These are phyloP conservation scores for Chaetogeoica ovagalla DNA, from an alignment of 2,888 invertebrate genomes.

Conservation along the genomic window DNA sequence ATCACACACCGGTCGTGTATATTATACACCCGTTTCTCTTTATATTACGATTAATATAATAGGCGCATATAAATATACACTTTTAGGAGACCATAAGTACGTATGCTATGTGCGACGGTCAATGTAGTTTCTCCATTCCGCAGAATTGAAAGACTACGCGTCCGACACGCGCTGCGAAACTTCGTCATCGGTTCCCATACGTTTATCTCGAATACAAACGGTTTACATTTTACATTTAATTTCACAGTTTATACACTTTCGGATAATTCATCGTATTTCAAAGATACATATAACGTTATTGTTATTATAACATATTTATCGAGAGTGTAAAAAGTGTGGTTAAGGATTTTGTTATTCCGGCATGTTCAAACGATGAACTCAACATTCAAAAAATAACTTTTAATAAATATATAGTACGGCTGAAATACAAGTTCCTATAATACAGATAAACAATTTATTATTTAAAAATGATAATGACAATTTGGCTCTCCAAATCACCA, in stretches of 20 bases:
- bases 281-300: background rate
- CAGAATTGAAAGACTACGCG: background rate
- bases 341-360: slow-evolving; percentile 5
- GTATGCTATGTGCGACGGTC: too few relatives aligned
- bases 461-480: too few relatives aligned
- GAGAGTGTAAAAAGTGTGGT: background rate
- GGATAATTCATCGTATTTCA: background rate
- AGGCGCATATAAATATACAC: background rate
- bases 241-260: background rate
- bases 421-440: too few relatives aligned
- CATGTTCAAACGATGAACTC: background rate
- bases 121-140: background rate
- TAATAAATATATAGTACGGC: background rate
- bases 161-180: background rate
- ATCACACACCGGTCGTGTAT: background rate
- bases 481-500: too few relatives aligned
- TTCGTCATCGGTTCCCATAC: background rate
- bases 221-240: slow-evolving; percentile 5
- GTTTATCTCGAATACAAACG: slow-evolving; percentile 11
- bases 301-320: background rate
- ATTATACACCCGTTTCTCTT: background rate
- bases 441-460: too few relatives aligned
- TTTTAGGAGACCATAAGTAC: background rate
- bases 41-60: background rate
- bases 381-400: too few relatives aligned